Evolutionary conservation across 2,113 vertebrate species (phyloP).

Genomic region (Apteryx owenii): DNA sequence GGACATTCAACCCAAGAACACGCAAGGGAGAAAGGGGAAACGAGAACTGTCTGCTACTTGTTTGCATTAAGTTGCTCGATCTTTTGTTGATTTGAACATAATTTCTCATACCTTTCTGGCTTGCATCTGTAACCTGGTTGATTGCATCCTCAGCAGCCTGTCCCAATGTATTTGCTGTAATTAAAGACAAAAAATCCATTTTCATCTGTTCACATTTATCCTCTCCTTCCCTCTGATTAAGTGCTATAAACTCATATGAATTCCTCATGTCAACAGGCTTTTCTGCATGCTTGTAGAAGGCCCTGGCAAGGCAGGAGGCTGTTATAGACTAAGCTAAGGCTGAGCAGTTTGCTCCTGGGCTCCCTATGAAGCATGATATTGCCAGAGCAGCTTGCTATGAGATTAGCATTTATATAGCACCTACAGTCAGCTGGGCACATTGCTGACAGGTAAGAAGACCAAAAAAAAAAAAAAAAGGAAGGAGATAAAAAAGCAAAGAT

Average conservation of each 20-base stretch:
- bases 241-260: background rate
- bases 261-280: accelerated
- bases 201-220: background rate
- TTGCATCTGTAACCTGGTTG: slow-evolving; percentile 55
- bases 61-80: background rate
- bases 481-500: slow-evolving; percentile 14
- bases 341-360: background rate
- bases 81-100: background rate
- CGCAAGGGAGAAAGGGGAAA: background rate
- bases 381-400: background rate
- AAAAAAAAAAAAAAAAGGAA: background rate
- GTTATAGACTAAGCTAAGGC: background rate
- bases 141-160: slow-evolving; percentile 48
- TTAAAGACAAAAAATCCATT: background rate
- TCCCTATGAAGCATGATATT: background rate
- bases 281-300: accelerated
- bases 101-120: slow-evolving; percentile 69
- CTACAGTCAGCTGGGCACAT: background rate
- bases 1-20: background rate
- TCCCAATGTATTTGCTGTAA: slow-evolving; percentile 49
- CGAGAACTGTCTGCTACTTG: background rate
- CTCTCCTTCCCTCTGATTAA: background rate
- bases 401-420: background rate
- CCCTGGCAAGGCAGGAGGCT: background rate
- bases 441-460: background rate